phyloP scores from a whole-genome alignment of 2,113 vertebrate genomes.

The Tyrannus savana region DNA sequence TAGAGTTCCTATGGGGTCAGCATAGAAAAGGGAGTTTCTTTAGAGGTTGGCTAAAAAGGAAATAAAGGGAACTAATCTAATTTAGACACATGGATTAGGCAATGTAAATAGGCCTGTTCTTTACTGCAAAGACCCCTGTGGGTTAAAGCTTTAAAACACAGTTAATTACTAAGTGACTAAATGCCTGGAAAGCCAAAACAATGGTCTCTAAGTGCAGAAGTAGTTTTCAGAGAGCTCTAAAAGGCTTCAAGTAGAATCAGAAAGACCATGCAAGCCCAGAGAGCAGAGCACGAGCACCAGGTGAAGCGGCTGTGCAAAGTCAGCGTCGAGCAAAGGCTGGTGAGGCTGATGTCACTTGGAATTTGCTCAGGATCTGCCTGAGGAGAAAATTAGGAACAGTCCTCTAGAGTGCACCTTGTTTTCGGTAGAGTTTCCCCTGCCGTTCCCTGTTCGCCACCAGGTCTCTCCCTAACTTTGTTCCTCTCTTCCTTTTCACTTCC shows the following conservation, averaged over 20 bases:
- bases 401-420: accelerated
- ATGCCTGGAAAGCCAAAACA: neutral
- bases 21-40: neutral
- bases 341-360: neutral
- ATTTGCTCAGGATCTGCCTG: neutral
- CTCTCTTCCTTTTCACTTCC: neutral
- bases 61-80: neutral
- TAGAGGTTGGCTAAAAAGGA: neutral
- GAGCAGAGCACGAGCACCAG: neutral
- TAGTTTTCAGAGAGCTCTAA: neutral
- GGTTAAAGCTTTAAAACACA: neutral
- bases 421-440: neutral
- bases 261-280: neutral
- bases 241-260: neutral
- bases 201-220: neutral
- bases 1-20: neutral
- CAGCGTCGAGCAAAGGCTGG: neutral
- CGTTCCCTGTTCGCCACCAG: neutral
- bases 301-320: neutral
- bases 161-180: neutral
- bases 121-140: neutral
- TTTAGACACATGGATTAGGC: neutral
- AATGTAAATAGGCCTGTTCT: neutral
- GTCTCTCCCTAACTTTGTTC: neutral
- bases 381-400: neutral